These are phyloP conservation scores for Ciconia stormi DNA, from an alignment of 2,113 vertebrate genomes.

Conservation along the genomic window DNA sequence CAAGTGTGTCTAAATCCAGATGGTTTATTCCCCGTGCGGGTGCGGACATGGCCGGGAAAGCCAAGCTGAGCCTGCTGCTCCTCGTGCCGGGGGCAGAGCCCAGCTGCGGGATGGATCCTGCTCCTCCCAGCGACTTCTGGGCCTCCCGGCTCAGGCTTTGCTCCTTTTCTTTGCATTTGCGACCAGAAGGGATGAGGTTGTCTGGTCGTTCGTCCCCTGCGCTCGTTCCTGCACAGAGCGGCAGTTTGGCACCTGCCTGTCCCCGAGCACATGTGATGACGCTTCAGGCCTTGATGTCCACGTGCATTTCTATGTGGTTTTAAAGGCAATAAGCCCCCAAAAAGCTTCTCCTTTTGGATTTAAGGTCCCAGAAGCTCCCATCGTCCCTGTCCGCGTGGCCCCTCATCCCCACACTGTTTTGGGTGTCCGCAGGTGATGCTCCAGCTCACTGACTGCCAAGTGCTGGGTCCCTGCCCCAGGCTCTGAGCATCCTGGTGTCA, in stretches of 20 bases:
- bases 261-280: accelerated
- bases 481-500: neutral
- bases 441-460: neutral
- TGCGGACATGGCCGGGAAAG: accelerated
- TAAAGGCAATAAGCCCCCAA: neutral
- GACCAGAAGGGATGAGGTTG: neutral
- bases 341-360: neutral
- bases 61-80: accelerated
- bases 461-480: neutral
- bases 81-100: accelerated
- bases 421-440: neutral
- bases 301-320: accelerated
- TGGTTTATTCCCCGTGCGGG: neutral
- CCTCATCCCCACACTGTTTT: accelerated
- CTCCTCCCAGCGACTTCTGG: neutral
- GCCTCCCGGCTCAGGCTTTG: neutral
- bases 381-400: accelerated
- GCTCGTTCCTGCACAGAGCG: accelerated
- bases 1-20: conserved; percentile 26
- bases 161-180: neutral
- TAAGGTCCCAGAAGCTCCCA: neutral
- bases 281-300: neutral
- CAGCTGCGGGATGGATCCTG: neutral
- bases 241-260: neutral
- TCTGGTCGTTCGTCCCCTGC: accelerated